These are phyloP conservation scores for Enhydra lutris DNA, from an alignment of 2,113 vertebrate species.

Conservation along the genomic window DNA sequence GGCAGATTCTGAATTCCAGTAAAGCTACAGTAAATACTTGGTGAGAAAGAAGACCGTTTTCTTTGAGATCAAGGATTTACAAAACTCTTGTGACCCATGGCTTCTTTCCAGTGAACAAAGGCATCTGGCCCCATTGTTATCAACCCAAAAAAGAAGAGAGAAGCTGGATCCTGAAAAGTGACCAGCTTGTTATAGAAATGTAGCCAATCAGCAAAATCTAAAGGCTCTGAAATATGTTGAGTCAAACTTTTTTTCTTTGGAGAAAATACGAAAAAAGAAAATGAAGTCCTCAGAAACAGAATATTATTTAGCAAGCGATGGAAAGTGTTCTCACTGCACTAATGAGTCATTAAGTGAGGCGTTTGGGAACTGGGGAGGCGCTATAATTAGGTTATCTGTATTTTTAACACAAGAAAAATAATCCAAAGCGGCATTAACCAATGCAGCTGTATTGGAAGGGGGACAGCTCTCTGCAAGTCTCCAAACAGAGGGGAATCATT, in stretches of 20 bases:
- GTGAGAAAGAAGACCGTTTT: not conserved
- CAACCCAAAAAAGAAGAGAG: slow-evolving; percentile 22
- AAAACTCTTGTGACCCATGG: not conserved
- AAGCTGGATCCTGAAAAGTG: slow-evolving; percentile 48
- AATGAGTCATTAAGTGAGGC: slow-evolving; percentile 76
- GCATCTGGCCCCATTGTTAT: slow-evolving; percentile 10
- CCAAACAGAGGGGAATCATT: slow-evolving; percentile 72
- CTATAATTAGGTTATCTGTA: slow-evolving; percentile 77
- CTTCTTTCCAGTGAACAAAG: not conserved
- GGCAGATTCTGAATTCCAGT: not conserved
- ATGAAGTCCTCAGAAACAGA: slow-evolving; percentile 75
- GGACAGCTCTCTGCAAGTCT: slow-evolving; percentile 70
- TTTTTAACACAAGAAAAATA: slow-evolving; percentile 77
- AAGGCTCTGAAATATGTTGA: slow-evolving; percentile 69
- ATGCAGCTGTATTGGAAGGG: slow-evolving; percentile 77
- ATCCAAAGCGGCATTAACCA: slow-evolving; percentile 64
- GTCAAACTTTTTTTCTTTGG: slow-evolving; percentile 65
- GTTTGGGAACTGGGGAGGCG: slow-evolving; percentile 72
- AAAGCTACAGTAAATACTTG: not conserved
- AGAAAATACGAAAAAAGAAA: slow-evolving; percentile 66
- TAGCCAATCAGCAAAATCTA: slow-evolving; percentile 68
- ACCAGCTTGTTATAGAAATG: slow-evolving; percentile 56
- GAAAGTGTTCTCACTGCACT: slow-evolving; percentile 71
- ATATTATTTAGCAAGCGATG: slow-evolving; percentile 71
- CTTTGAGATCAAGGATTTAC: slow-evolving; percentile 20